These are phyloP conservation scores for Plusia festucae DNA, from an alignment of 2,888 invertebrate genomes.

Conservation along the genomic window DNA sequence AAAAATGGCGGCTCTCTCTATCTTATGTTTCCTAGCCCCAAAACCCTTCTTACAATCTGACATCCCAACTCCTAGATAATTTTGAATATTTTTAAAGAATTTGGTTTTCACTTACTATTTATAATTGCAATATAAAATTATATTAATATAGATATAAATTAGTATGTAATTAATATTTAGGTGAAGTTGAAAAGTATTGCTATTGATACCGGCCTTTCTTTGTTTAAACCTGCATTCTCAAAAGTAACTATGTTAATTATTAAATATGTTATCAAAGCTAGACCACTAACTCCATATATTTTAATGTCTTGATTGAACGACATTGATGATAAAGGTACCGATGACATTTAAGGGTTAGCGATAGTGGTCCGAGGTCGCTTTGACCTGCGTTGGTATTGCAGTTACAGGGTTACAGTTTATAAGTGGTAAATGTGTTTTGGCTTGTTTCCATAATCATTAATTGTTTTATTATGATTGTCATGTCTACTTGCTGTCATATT, in stretches of 20 bases:
- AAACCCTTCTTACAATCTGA: too few relatives aligned
- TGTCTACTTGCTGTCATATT: not conserved
- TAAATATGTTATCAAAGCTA: not conserved
- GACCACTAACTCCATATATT: not conserved
- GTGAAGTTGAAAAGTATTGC: not conserved
- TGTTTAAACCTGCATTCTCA: not conserved
- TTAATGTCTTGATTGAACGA: not conserved
- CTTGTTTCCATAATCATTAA: not conserved
- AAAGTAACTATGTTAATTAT: not conserved
- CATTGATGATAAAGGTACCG: slow-evolving; percentile 9
- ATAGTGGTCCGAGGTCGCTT: not conserved
- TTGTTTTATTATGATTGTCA: not conserved
- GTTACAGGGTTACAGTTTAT: slow-evolving; percentile 40
- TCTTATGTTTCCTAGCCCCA: too few relatives aligned
- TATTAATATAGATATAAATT: too few relatives aligned
- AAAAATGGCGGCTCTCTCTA: too few relatives aligned
- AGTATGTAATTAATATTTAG: too few relatives aligned
- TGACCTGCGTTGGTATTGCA: slow-evolving; percentile 15
- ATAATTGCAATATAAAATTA: too few relatives aligned
- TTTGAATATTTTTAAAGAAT: too few relatives aligned
- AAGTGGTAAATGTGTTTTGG: not conserved
- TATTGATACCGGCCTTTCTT: not conserved
- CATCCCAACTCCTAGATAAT: too few relatives aligned
- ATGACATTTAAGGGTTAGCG: slow-evolving; percentile 42
- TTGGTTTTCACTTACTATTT: too few relatives aligned